These are phyloP conservation scores for Phodopus roborovskii DNA, from an alignment of 2,113 vertebrate genomes.

Conservation along the genomic window DNA sequence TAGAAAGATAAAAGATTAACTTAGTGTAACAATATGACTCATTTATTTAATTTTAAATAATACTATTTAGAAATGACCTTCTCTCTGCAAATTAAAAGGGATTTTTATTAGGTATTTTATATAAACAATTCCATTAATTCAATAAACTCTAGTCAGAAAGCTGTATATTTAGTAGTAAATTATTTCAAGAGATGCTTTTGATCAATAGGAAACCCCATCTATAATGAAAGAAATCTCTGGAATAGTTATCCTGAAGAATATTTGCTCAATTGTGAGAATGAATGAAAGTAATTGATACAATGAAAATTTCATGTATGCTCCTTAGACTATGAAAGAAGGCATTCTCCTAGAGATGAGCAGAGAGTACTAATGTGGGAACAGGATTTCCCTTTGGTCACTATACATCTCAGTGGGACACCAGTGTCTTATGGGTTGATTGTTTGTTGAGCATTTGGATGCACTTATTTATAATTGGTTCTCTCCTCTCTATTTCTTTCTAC, in stretches of 20 bases:
- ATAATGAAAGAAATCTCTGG: slow-evolving; percentile 59
- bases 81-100: slow-evolving; percentile 60
- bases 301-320: slow-evolving; percentile 32
- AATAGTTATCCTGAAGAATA: slow-evolving; percentile 58
- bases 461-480: neutral
- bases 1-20: slow-evolving; percentile 50
- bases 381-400: neutral
- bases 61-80: slow-evolving; percentile 52
- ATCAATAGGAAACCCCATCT: slow-evolving; percentile 61
- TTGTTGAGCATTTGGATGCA: neutral
- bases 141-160: slow-evolving; percentile 54
- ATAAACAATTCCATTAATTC: slow-evolving; percentile 60
- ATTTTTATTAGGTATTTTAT: slow-evolving; percentile 65
- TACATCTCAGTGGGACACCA: neutral
- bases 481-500: neutral
- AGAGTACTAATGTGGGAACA: neutral
- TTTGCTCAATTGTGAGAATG: slow-evolving; percentile 61
- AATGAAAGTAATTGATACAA: slow-evolving; percentile 41
- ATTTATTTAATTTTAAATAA: slow-evolving; percentile 70
- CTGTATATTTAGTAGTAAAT: slow-evolving; percentile 66
- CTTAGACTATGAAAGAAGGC: slow-evolving; percentile 27
- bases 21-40: slow-evolving; percentile 49
- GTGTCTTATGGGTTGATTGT: neutral
- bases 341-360: neutral
- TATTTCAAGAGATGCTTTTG: slow-evolving; percentile 65